A percentile compares a stretch with the other conserved stretches of the same genome.
These are phyloP conservation scores for Eolophus roseicapilla DNA, from an alignment of 2,113 vertebrate species.

Conservation along the genomic window DNA sequence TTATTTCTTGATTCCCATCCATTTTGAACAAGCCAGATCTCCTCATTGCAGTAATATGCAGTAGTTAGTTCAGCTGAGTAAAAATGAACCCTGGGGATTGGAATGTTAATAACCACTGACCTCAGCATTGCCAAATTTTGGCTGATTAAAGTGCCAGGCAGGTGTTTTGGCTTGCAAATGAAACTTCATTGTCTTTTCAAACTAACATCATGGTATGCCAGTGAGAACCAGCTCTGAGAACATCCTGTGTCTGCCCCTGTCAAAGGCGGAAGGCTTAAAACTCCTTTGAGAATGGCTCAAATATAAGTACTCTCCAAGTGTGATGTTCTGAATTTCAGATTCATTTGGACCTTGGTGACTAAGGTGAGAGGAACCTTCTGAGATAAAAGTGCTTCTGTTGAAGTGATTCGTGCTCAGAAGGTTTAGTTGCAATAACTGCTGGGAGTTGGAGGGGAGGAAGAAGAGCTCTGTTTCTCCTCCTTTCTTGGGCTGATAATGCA, in stretches of 20 bases:
- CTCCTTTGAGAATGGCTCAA: not conserved
- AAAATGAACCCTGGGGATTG: not conserved
- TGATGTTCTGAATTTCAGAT: not conserved
- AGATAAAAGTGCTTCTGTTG: fast-evolving
- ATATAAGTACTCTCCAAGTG: fast-evolving
- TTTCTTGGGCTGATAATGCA: fast-evolving
- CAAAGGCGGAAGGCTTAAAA: not conserved
- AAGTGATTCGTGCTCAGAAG: not conserved
- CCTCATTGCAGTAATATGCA: fast-evolving
- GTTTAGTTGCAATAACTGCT: fast-evolving
- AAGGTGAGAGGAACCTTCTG: not conserved
- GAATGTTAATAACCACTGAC: not conserved
- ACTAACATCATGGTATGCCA: fast-evolving
- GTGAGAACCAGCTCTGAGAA: no score
- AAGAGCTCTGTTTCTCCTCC: not conserved
- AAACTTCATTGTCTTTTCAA: not conserved
- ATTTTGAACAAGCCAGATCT: not conserved
- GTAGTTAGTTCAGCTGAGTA: not conserved
- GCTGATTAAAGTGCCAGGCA: not conserved
- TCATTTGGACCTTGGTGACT: not conserved
- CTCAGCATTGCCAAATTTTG: not conserved
- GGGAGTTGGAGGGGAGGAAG: not conserved
- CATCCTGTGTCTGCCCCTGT: fast-evolving
- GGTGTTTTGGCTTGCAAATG: not conserved
- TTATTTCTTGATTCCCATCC: not conserved